Percentiles rank a stretch among this genome's conserved stretches.
Evolutionary conservation across 2,797 vertebrate genomes (phyloP).

Genomic region (Microctenopoma stevenorrisi): DNA sequence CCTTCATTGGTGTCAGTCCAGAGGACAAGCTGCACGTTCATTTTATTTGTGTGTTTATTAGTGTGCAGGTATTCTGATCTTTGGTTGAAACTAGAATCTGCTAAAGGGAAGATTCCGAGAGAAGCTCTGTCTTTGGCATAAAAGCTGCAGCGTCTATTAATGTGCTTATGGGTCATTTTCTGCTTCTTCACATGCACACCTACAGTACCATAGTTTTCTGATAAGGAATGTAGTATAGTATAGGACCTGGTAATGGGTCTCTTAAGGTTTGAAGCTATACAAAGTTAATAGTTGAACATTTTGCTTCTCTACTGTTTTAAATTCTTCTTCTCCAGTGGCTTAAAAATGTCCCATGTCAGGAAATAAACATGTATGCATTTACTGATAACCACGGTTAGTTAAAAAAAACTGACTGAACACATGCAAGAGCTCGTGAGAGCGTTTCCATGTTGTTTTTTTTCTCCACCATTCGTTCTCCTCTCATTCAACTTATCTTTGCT

Average conservation of each 20-base stretch:
- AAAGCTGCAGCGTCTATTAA: conserved; percentile 8
- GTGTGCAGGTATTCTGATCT: background rate
- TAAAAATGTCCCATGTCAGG: background rate
- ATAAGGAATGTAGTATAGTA: conserved; percentile 54
- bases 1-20: background rate
- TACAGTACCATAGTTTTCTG: conserved; percentile 1
- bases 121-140: background rate
- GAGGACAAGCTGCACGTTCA: background rate
- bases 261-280: conserved; percentile 28
- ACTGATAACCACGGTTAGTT: background rate
- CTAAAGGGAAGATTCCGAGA: conserved; percentile 11
- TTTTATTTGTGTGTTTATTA: background rate
- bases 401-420: background rate
- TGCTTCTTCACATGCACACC: background rate
- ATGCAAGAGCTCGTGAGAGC: background rate
- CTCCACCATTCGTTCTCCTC: background rate
- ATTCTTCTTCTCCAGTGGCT: background rate
- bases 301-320: background rate
- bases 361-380: background rate
- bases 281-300: conserved; percentile 27
- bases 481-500: background rate
- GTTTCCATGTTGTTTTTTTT: no score
- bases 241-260: conserved; percentile 46
- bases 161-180: conserved; percentile 9
- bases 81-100: background rate